A percentile compares a stretch with the other conserved stretches of the same genome.
Evolutionary conservation across 1,140 invertebrate genomes (phyloP).

Genomic region (Melipona quadrifasciata): DNA sequence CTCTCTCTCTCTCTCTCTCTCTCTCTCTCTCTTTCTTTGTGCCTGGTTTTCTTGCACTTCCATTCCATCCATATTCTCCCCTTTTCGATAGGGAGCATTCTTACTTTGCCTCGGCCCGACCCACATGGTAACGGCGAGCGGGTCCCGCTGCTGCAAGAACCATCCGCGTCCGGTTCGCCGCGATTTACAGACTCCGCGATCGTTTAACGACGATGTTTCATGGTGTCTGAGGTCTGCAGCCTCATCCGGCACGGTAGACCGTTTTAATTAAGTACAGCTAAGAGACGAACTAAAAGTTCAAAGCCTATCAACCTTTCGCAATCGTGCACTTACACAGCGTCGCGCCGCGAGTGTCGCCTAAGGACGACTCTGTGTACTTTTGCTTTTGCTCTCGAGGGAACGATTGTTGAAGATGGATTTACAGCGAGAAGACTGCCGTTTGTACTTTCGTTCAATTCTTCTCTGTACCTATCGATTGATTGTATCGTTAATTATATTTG

Average conservation of each 20-base stretch:
- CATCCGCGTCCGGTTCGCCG: neutral
- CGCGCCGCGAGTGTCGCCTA: neutral
- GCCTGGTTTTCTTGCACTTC: slow-evolving; percentile 51
- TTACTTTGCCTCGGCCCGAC: slow-evolving; percentile 35
- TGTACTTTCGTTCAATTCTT: neutral
- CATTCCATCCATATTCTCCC: slow-evolving; percentile 57
- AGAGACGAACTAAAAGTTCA: neutral
- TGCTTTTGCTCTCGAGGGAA: neutral
- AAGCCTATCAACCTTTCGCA: neutral
- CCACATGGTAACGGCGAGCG: slow-evolving; percentile 19
- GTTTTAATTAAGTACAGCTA: slow-evolving; percentile 49
- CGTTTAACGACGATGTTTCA: slow-evolving; percentile 34
- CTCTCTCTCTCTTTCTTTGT: neutral
- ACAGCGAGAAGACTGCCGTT: neutral
- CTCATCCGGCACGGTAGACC: neutral
- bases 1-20: neutral
- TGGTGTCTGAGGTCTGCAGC: slow-evolving; percentile 27
- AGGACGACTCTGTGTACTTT: no score
- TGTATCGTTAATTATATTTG: no score
- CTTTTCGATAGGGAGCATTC: slow-evolving; percentile 57
- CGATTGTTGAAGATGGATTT: neutral
- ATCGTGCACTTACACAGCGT: neutral
- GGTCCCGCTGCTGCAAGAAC: slow-evolving; percentile 25
- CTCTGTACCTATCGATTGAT: no score
- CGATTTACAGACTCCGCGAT: slow-evolving; percentile 45